Evolutionary conservation across 2,888 invertebrate genomes (phyloP).

Genomic region (Patella pellucida): DNA sequence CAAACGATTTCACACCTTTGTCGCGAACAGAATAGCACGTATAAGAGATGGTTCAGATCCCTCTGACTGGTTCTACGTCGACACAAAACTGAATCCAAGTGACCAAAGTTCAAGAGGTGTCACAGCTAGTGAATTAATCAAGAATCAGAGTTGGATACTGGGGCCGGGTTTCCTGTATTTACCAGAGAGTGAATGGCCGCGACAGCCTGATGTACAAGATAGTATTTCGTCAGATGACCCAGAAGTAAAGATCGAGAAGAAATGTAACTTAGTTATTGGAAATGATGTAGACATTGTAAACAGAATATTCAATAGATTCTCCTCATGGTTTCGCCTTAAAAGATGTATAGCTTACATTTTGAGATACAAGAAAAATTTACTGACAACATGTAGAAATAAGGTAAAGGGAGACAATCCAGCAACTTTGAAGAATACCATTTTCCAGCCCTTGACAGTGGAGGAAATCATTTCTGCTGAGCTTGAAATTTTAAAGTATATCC

Average conservation of each 20-base stretch:
- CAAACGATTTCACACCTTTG: constrained; percentile 17
- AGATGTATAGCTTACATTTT: constrained; percentile 6
- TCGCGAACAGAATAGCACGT: constrained; percentile 12
- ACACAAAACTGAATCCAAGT: no score
- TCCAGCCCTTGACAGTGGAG: constrained; percentile 12
- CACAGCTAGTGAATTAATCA: background rate
- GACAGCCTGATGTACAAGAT: background rate
- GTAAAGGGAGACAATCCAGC: background rate
- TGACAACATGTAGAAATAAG: background rate
- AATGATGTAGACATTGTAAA: background rate
- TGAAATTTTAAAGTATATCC: constrained; percentile 13
- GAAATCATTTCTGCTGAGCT: constrained; percentile 6
- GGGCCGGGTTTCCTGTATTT: constrained; percentile 8
- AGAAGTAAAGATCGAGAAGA: constrained; percentile 6
- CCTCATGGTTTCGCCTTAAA: background rate
- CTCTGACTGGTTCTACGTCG: background rate
- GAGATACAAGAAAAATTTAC: background rate
- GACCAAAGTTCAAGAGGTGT: constrained; percentile 13
- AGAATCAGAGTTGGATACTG: constrained; percentile 11
- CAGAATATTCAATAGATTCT: constrained; percentile 6
- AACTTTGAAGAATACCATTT: background rate
- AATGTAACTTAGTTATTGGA: background rate
- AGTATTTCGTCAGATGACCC: background rate
- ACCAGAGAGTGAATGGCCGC: constrained; percentile 10
- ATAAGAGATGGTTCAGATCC: constrained; percentile 18